A percentile compares a stretch with the other conserved stretches of the same genome.
Conservation (phyloP, 2,888 invertebrate genomes). For the Fragum whitleyi region DNA sequence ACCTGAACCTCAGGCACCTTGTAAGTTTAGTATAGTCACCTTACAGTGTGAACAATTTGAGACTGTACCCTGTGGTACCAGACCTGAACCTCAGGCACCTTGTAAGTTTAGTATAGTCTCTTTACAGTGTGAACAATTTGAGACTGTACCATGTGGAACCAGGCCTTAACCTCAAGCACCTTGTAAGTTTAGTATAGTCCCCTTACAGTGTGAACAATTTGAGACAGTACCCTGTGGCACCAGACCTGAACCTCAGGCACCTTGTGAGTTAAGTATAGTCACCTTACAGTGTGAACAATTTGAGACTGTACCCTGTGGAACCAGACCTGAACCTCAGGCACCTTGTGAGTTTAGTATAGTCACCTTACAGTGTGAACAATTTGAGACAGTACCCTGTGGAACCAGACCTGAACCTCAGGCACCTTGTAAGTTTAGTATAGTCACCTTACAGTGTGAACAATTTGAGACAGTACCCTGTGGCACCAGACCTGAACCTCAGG, state of each 20-base stretch:
- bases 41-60: slow-evolving; percentile 7
- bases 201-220: slow-evolving; percentile 1
- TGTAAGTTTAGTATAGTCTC: slow-evolving; percentile 54
- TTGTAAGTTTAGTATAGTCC: slow-evolving; percentile 55
- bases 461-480: slow-evolving; percentile 61
- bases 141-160: slow-evolving; percentile 61
- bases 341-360: slow-evolving; percentile 63
- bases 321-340: slow-evolving; percentile 60
- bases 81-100: slow-evolving; percentile 65
- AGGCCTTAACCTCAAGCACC: slow-evolving; percentile 65
- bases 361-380: slow-evolving; percentile 5
- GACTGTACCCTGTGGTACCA: slow-evolving; percentile 62
- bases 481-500: slow-evolving; percentile 57
- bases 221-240: slow-evolving; percentile 61
- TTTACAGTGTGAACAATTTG: slow-evolving; percentile 6
- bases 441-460: slow-evolving; percentile 6
- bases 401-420: slow-evolving; percentile 61
- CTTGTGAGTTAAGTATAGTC: slow-evolving; percentile 60
- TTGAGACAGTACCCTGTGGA: slow-evolving; percentile 61
- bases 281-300: slow-evolving; percentile 7
- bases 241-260: slow-evolving; percentile 63
- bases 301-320: slow-evolving; percentile 61
- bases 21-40: slow-evolving; percentile 48
- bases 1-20: slow-evolving; percentile 66
- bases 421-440: slow-evolving; percentile 63